phyloP scores from a whole-genome alignment of 2,113 vertebrate species.

The Ascaphus truei region DNA sequence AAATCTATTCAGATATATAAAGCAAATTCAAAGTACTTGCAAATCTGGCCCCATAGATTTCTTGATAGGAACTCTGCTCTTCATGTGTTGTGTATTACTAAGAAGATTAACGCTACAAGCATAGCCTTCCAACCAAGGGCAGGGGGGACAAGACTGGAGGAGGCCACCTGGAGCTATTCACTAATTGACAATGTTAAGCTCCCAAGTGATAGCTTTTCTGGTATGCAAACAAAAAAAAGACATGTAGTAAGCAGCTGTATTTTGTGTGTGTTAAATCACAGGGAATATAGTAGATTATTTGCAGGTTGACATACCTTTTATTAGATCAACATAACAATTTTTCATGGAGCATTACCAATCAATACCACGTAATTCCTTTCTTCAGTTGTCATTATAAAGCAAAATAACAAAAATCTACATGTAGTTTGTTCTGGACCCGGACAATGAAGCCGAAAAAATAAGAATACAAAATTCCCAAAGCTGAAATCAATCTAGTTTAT shows the following conservation, averaged over 20 bases:
- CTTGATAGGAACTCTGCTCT: constrained; percentile 27
- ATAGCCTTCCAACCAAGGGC: constrained; percentile 28
- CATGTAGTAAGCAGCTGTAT: background rate
- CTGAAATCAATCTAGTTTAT: too few species aligned
- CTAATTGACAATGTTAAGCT: constrained; percentile 33
- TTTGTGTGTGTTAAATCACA: background rate
- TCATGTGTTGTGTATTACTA: constrained; percentile 29
- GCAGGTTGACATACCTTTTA: too few species aligned
- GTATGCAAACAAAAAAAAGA: constrained; percentile 1
- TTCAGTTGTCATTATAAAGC: too few species aligned
- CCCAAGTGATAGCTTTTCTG: constrained; percentile 5
- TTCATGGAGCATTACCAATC: too few species aligned
- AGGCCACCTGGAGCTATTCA: constrained; percentile 19
- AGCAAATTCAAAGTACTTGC: constrained; percentile 39
- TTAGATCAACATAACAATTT: too few species aligned
- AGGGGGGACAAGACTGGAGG: background rate
- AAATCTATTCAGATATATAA: constrained; percentile 43
- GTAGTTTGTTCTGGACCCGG: too few species aligned
- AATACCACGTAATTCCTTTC: too few species aligned
- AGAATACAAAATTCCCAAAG: too few species aligned
- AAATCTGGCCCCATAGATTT: constrained; percentile 37
- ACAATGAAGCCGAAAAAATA: too few species aligned
- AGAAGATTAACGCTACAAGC: constrained; percentile 48
- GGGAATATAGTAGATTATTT: background rate
- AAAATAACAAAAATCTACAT: too few species aligned